phyloP scores from a whole-genome alignment of 2,797 vertebrate genomes.

The Notoglanidium macrostoma region DNA sequence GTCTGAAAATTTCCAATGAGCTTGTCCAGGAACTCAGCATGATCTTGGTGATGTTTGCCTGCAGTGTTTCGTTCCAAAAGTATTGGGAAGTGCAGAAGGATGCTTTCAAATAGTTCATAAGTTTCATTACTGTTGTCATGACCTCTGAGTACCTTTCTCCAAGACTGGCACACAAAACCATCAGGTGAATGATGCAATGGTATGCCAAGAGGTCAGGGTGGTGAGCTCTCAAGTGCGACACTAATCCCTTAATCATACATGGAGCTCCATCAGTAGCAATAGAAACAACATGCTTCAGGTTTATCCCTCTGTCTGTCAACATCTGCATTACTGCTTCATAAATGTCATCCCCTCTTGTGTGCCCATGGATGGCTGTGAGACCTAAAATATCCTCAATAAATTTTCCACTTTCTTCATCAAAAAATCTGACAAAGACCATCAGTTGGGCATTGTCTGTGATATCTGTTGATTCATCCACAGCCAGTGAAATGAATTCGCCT shows the following conservation, averaged over 20 bases:
- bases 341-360: background rate
- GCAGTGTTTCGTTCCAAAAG: conserved; percentile 41
- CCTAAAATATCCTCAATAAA: background rate
- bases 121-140: too few relatives aligned
- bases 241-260: conserved; percentile 45
- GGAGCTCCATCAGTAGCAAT: conserved; percentile 47
- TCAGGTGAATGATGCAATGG: conserved; percentile 47
- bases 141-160: conserved; percentile 34
- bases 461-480: background rate
- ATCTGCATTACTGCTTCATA: conserved; percentile 33
- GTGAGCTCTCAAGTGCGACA: conserved; percentile 26
- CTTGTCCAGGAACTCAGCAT: conserved; percentile 49
- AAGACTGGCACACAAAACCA: conserved; percentile 47
- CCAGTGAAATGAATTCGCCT: too few relatives aligned
- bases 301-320: conserved; percentile 39
- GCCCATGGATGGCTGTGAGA: background rate
- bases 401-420: background rate
- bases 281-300: conserved; percentile 45
- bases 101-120: conserved; percentile 37
- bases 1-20: conserved; percentile 46
- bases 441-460: background rate
- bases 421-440: background rate
- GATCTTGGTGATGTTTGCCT: conserved; percentile 16
- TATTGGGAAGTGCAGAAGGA: conserved; percentile 38
- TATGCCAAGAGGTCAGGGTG: conserved; percentile 48